These are phyloP conservation scores for Prionailurus viverrinus DNA, from an alignment of 2,113 vertebrate genomes.

Conservation along the genomic window DNA sequence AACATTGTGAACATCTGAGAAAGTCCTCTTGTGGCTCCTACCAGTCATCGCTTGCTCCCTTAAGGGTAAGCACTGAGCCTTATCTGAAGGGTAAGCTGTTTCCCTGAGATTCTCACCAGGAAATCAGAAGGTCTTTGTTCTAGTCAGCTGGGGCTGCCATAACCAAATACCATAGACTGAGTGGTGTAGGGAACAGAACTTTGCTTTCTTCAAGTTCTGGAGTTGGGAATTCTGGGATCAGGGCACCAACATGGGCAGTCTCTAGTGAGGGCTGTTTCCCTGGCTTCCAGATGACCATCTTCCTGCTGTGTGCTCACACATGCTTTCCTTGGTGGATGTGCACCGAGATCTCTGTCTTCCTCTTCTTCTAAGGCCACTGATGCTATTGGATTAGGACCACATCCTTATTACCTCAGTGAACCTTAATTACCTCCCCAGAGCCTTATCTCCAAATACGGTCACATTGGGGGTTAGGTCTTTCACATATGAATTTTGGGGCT, in stretches of 20 bases:
- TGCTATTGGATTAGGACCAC: background rate
- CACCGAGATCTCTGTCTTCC: background rate
- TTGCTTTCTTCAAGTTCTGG: background rate
- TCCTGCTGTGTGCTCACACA: background rate
- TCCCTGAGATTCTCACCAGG: background rate
- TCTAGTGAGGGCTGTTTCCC: background rate
- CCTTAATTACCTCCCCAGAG: background rate
- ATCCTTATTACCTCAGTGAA: background rate
- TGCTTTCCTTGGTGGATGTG: background rate
- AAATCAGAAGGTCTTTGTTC: background rate
- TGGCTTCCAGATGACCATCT: background rate
- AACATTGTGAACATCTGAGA: background rate
- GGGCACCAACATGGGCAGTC: background rate
- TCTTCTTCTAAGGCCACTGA: background rate
- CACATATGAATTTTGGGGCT: background rate
- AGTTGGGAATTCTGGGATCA: background rate
- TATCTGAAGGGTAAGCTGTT: no score
- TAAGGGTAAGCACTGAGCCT: background rate
- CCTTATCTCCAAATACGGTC: background rate
- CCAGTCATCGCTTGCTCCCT: background rate
- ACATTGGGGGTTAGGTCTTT: background rate
- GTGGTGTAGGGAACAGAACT: background rate
- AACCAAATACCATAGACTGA: background rate
- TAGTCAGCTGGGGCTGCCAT: background rate
- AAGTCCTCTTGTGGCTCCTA: background rate